These are phyloP conservation scores for Grallaria varia DNA, from an alignment of 2,113 vertebrate species.

Conservation along the genomic window DNA sequence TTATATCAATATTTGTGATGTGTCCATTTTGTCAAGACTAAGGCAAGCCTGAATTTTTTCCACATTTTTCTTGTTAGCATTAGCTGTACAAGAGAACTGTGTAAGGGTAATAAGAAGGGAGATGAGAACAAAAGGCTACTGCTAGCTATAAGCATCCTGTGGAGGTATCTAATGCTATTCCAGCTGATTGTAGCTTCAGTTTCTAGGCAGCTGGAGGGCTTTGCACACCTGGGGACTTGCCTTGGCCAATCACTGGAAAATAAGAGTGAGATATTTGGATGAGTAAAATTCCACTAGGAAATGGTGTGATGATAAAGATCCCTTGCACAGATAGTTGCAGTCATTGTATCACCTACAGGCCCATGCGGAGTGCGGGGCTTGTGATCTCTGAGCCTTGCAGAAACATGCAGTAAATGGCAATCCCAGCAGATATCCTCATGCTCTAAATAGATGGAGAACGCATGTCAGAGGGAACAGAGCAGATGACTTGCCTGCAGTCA, in stretches of 20 bases:
- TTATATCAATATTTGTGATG: background rate
- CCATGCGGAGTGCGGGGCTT: background rate
- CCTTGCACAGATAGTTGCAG: background rate
- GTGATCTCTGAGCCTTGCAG: background rate
- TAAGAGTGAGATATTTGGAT: background rate
- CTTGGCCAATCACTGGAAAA: background rate
- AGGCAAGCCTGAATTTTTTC: background rate
- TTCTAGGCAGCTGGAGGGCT: background rate
- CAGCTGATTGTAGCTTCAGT: background rate
- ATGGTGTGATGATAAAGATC: background rate
- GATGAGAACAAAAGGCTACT: background rate
- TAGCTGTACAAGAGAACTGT: background rate
- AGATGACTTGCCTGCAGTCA: slow-evolving; percentile 31
- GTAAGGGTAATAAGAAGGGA: background rate
- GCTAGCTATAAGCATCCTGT: background rate
- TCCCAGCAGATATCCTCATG: background rate
- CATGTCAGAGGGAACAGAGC: background rate
- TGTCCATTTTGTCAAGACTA: background rate
- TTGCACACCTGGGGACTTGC: background rate
- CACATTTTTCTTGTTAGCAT: background rate
- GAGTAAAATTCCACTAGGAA: background rate
- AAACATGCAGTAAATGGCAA: background rate
- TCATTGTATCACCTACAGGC: background rate
- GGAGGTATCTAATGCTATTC: background rate
- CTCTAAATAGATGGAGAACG: background rate